Evolutionary conservation across 2,113 vertebrate genomes (phyloP), one percentile per base, ranked within the genome.

Genomic region (Spheniscus mendiculus): DNA sequence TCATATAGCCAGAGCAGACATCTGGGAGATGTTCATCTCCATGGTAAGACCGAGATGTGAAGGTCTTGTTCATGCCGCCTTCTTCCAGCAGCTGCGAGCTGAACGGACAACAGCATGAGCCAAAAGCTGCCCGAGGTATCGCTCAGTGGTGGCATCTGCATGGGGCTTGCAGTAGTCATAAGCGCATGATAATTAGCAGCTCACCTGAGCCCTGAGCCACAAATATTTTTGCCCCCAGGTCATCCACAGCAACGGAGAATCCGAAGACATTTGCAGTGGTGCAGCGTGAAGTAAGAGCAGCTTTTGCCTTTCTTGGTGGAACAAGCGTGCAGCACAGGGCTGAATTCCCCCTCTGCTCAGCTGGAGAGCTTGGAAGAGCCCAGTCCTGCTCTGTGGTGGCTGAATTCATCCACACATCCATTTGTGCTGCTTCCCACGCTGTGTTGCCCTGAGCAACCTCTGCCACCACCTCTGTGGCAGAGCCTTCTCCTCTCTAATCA

Each of bases 381-480:
- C 40, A 27, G 71, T n/a, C 9, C 77, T 66, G 45, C 30, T 73
- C 40, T 66, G 49, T 0, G 1, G 45, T 12, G 15, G 15, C 25
- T 50, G 13, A 47, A 53, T 55, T 74, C 12, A 50, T 42, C 47
- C 59, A 61, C 7, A 14, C 20, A 52, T 52, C 32, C 34, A 40
- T 55, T 49, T 0, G 0, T 78, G 59, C 32, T 67, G 76, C 67
- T 67, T 90, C 66, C 56, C 52, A 63, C 0, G 0, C n/a, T 74
- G 55, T 22, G 84, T 2, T 87, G 59, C 67, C 71, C 91, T 52
- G 69, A 74, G 61, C 63, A 95, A 45, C 76, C 62, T 73, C 67
- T 71, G 21, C 22, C 53, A 38, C 14, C 52, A 25, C 19, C 22
- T 65, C 29, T 30, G 61, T 27, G 45, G 45, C 63, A 84, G 42